A percentile compares a stretch with the other conserved stretches of the same genome.
phyloP scores from a whole-genome alignment of 2,113 vertebrate species.

The Dendropsophus ebraccatus region DNA sequence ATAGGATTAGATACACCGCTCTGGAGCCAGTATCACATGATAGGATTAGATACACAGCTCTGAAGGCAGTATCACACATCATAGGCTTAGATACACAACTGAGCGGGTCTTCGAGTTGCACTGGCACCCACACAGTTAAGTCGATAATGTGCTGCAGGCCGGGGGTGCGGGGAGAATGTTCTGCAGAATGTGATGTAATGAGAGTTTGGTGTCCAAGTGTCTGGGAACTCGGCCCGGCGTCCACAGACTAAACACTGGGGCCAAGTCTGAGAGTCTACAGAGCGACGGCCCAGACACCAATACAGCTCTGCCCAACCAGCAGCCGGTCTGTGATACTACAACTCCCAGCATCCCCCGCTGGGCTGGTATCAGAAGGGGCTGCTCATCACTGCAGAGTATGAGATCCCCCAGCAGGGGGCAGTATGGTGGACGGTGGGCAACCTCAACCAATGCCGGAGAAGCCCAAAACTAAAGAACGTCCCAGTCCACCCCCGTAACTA shows the following conservation, averaged over 20 bases:
- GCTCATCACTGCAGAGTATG: too few species aligned
- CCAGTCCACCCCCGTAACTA: too few species aligned
- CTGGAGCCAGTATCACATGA: not conserved
- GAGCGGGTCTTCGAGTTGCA: not conserved
- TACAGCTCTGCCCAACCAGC: not conserved
- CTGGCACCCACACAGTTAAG: not conserved
- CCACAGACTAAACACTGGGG: slow-evolving; percentile 47
- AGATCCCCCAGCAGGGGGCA: too few species aligned
- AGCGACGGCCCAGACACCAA: not conserved
- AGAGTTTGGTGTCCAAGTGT: slow-evolving; percentile 17
- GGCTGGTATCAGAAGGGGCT: not conserved
- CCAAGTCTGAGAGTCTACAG: slow-evolving; percentile 6
- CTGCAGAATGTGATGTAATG: slow-evolving; percentile 41
- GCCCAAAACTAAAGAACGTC: too few species aligned
- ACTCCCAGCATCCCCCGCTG: not conserved
- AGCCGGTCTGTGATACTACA: not conserved
- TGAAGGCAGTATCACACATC: not conserved
- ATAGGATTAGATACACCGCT: not conserved
- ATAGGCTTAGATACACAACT: not conserved
- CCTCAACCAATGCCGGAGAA: too few species aligned
- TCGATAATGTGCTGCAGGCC: not conserved
- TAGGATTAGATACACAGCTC: not conserved
- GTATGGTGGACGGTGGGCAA: too few species aligned
- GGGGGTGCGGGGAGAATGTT: not conserved
- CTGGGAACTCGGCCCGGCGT: slow-evolving; percentile 42